Evolutionary conservation across 2,113 vertebrate species (phyloP), one percentile per base, ranked within the genome.

Genomic region (Epinephelus lanceolatus): DNA sequence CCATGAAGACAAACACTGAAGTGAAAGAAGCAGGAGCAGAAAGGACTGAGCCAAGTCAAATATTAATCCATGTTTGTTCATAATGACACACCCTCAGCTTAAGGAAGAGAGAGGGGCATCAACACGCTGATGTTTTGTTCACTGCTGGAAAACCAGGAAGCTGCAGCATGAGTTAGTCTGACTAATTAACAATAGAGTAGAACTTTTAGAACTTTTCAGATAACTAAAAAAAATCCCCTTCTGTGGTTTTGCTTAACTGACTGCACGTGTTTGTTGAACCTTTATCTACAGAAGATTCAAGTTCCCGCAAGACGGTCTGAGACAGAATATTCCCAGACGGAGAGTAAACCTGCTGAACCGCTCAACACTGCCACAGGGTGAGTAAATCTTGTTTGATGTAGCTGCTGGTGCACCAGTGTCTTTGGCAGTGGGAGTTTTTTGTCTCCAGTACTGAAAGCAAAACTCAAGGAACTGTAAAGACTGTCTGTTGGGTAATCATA

Each of bases 21-120:
- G 68, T 86, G 76, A 88, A 75, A 78, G 63, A 59, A 77, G 77
- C 85, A 87, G 30, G 13, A 27, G 45, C 17, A 27, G 65, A 15
- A 86, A 84, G 69, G 68, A 83, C 80, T 63, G 81, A 42, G 90
- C 83, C 81, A 91, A 93, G 91, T 93, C 89, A 95, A 95, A 95
- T 89, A 95, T 94, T 92, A 94, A 94, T 86, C 91, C 62, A 57
- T 88, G 87, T 93, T 89, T 93, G 92, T 90, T 92, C 85, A 86
- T 84, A 72, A 86, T 15, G 94, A 87, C 95, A 95, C 95, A 75
- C 95, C 95, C 91, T 92, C 61, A 72, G 62, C 81, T 83, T 66
- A 90, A 84, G 81, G 65, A 76, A 71, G 65, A 40, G 53, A 80
- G 51, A 78, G 81, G 67, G 83, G 27, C 56, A 84, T 85, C 68